Percentiles rank a stretch among this genome's conserved stretches.
phyloP scores from a whole-genome alignment of 53 echinoderm and acorn worm genomes.

The Holothuria scabra region DNA sequence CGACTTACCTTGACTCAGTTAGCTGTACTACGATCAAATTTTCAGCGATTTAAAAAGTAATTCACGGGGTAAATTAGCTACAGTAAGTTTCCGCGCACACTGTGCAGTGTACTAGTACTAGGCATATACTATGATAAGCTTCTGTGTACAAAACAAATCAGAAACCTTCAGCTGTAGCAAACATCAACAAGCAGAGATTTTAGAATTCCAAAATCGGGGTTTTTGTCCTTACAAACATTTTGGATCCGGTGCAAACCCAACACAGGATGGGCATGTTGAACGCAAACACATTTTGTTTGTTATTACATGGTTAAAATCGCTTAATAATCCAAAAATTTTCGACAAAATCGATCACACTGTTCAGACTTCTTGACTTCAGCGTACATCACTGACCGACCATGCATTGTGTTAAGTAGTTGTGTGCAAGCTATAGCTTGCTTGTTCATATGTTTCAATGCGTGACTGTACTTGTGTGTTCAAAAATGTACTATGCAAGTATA shows the following conservation, averaged over 20 bases:
- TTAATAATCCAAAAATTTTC: constrained; percentile 19
- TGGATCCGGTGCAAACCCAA: constrained; percentile 14
- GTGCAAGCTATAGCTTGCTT: no score
- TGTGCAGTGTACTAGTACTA: no score
- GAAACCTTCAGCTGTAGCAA: constrained; percentile 31
- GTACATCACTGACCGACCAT: constrained; percentile 13
- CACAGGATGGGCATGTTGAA: constrained; percentile 16
- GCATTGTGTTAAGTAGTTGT: no score
- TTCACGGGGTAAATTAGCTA: no score
- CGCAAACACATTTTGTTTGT: constrained; percentile 22
- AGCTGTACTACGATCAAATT: no score
- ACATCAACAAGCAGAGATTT: constrained; percentile 28
- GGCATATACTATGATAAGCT: background rate
- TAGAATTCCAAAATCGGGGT: constrained; percentile 16
- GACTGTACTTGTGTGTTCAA: no score
- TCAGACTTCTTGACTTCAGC: constrained; percentile 40
- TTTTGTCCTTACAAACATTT: constrained; percentile 20
- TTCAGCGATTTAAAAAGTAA: no score
- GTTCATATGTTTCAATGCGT: no score
- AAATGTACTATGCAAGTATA: no score
- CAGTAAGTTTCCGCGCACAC: no score
- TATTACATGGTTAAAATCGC: constrained; percentile 29
- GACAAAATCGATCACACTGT: constrained; percentile 4
- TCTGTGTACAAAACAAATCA: constrained; percentile 30
- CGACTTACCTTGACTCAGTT: no score